Conservation (phyloP, 2,113 vertebrate genomes). For the Odocoileus virginianus region DNA sequence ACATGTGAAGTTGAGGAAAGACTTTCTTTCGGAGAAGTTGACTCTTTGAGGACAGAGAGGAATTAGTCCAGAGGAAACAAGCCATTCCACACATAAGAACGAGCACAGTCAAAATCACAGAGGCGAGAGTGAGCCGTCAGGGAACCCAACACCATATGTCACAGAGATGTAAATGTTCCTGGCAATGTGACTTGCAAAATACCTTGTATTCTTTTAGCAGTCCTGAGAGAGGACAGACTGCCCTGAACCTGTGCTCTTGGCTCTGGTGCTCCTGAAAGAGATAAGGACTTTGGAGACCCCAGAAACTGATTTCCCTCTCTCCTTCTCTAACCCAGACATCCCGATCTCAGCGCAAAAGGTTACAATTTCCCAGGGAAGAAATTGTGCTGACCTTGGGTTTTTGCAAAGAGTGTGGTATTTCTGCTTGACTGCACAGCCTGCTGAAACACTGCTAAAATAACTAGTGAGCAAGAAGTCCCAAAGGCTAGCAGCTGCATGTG, state of each 20-base stretch:
- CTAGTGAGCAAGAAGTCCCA: not conserved
- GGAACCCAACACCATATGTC: not conserved
- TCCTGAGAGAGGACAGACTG: not conserved
- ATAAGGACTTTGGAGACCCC: conserved; percentile 21
- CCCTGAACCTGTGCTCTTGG: not conserved
- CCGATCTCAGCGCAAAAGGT: conserved; percentile 54
- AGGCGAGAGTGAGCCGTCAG: not conserved
- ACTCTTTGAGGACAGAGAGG: not conserved
- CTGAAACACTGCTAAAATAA: conserved; percentile 43
- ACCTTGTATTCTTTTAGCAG: not conserved
- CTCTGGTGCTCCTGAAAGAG: not conserved
- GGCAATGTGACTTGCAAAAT: conserved; percentile 22
- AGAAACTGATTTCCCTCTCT: not conserved
- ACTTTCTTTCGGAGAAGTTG: not conserved
- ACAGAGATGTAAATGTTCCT: not conserved
- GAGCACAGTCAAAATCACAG: not conserved
- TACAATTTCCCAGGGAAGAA: conserved; percentile 65
- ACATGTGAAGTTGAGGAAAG: not conserved
- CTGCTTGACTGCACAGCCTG: conserved; percentile 52
- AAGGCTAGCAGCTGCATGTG: not conserved
- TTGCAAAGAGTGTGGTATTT: conserved; percentile 55
- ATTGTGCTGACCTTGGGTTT: conserved; percentile 67
- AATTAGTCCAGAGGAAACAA: not conserved
- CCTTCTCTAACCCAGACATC: conserved; percentile 39
- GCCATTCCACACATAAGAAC: not conserved